Percentiles rank a stretch among this genome's conserved stretches.
phyloP scores from a whole-genome alignment of 2,113 vertebrate genomes.

The Pachyramphus minor region DNA sequence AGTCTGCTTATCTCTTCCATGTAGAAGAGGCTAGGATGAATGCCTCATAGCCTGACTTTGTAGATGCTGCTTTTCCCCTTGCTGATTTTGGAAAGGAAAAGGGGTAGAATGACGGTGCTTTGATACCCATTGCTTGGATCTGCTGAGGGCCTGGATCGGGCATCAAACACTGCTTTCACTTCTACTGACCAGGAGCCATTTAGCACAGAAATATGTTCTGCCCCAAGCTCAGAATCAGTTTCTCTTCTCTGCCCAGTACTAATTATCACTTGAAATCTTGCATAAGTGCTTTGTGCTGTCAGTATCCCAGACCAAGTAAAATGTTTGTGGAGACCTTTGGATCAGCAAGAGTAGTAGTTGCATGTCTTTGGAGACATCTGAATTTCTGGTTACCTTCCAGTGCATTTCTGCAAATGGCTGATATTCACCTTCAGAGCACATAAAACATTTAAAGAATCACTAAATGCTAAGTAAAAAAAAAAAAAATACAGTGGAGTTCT shows the following conservation, averaged over 20 bases:
- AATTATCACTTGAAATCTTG: background rate
- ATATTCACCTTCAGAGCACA: conserved; percentile 60
- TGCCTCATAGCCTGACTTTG: background rate
- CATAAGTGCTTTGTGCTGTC: background rate
- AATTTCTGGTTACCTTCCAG: conserved; percentile 31
- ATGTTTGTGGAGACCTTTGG: background rate
- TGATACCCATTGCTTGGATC: background rate
- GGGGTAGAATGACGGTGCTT: background rate
- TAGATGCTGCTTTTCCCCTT: background rate
- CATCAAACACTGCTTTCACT: background rate
- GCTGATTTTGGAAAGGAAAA: background rate
- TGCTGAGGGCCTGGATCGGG: background rate
- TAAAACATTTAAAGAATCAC: conserved; percentile 76
- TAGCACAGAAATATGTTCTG: background rate
- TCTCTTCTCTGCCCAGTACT: background rate
- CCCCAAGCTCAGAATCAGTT: background rate
- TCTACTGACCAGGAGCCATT: background rate
- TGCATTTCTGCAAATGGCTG: conserved; percentile 35
- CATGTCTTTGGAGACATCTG: background rate
- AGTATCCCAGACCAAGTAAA: background rate
- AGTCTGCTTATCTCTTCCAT: accelerated
- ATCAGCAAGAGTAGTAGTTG: background rate
- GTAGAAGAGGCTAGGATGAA: background rate
- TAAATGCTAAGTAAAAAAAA: conserved; percentile 61
- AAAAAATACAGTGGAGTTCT: conserved; percentile 52